Percentiles rank a stretch among this genome's conserved stretches.
phyloP scores from a whole-genome alignment of 2,113 vertebrate species.

The Scolopax mira region DNA sequence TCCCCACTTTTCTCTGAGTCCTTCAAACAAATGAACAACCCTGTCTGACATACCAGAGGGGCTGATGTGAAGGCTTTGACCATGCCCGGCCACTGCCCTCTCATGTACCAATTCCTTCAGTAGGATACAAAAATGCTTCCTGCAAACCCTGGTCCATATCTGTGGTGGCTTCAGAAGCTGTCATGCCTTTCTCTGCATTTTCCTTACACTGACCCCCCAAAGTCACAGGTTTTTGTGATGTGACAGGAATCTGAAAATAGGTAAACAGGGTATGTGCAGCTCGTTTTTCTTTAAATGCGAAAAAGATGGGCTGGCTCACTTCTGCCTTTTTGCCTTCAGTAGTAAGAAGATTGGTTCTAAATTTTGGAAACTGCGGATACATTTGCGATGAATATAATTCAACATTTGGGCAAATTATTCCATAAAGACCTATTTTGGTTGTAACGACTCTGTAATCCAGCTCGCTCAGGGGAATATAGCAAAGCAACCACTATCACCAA shows the following conservation, averaged over 20 bases:
- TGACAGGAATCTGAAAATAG: not conserved
- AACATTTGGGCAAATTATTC: not conserved
- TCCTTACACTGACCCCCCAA: not conserved
- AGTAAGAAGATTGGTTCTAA: conserved; percentile 7
- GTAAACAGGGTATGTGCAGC: not conserved
- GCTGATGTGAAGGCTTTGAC: not conserved
- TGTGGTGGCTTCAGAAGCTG: not conserved
- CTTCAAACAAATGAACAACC: not conserved
- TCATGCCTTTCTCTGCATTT: not conserved
- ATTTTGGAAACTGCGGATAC: not conserved
- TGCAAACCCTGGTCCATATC: not conserved
- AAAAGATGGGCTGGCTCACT: not conserved
- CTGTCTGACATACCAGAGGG: not conserved
- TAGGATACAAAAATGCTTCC: not conserved
- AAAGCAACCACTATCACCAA: conserved; percentile 3
- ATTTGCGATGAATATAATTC: conserved; percentile 9
- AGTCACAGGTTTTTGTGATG: not conserved
- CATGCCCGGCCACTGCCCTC: not conserved
- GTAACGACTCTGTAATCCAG: conserved; percentile 1
- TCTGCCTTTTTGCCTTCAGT: not conserved
- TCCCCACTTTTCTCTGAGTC: not conserved
- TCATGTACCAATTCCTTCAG: not conserved
- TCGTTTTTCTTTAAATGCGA: conserved; percentile 1
- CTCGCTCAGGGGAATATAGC: conserved; percentile 4
- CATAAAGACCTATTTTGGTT: conserved; percentile 22